A percentile compares a stretch with the other conserved stretches of the same genome.
Conservation (phyloP, 2,113 vertebrate genomes). For the Atlantisia rogersi region DNA sequence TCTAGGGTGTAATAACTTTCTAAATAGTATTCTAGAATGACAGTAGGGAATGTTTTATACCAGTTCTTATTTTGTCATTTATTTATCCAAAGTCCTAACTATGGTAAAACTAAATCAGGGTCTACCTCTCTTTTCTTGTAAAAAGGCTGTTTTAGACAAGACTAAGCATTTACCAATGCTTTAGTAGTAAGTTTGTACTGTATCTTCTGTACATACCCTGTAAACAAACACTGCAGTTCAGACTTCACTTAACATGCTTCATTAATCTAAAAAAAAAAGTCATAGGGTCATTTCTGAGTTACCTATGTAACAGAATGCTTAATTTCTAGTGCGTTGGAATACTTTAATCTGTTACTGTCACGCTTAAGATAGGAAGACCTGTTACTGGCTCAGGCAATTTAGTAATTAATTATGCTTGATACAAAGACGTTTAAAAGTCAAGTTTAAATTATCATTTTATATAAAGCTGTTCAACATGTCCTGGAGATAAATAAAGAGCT, state of each 20-base stretch:
- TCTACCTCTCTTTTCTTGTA: background rate
- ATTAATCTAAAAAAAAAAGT: background rate
- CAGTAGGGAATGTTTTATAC: background rate
- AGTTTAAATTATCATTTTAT: background rate
- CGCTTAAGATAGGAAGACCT: background rate
- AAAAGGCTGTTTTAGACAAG: background rate
- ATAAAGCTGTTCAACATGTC: background rate
- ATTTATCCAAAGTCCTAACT: background rate
- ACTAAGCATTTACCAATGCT: background rate
- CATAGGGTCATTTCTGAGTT: background rate
- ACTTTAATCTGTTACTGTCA: background rate
- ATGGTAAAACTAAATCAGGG: background rate
- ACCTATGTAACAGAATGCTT: background rate
- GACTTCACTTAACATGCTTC: background rate
- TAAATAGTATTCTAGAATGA: background rate
- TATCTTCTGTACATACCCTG: background rate
- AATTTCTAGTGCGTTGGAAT: background rate
- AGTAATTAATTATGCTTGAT: background rate
- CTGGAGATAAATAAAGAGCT: background rate
- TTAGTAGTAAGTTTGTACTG: background rate
- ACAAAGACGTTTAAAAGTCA: background rate
- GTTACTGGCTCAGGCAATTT: background rate
- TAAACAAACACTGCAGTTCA: background rate
- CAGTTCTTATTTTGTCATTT: background rate
- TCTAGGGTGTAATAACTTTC: background rate